phyloP scores from a whole-genome alignment of 2,888 invertebrate species.

The Drosophila aldrichi region DNA sequence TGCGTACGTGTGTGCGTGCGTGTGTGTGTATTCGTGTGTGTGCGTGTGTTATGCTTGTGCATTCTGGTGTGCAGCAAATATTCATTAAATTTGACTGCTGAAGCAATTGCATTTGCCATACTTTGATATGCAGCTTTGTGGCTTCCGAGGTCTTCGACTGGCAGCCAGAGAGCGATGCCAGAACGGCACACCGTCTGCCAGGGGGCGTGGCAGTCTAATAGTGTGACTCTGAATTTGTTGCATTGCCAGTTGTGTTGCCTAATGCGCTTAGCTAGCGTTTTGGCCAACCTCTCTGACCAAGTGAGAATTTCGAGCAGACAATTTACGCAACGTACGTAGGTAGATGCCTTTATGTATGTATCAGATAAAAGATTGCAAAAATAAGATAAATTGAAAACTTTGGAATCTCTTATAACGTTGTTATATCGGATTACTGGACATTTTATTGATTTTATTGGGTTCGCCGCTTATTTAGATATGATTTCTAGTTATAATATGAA shows the following conservation, averaged over 20 bases:
- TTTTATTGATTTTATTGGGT: slow-evolving; percentile 1
- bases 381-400: background rate
- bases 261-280: slow-evolving; percentile 53
- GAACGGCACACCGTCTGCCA: background rate
- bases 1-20: slow-evolving; percentile 11
- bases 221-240: slow-evolving; percentile 57
- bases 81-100: slow-evolving; percentile 55
- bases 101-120: slow-evolving; percentile 53
- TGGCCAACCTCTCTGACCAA: slow-evolving; percentile 25
- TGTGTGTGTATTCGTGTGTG: slow-evolving; percentile 7
- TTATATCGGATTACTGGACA: background rate
- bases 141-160: slow-evolving; percentile 10
- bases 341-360: slow-evolving; percentile 8
- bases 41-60: slow-evolving; percentile 23
- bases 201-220: slow-evolving; percentile 24
- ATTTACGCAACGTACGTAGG: slow-evolving; percentile 7
- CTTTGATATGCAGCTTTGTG: slow-evolving; percentile 52
- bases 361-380: background rate
- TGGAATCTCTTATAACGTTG: background rate
- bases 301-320: slow-evolving; percentile 26
- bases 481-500: background rate
- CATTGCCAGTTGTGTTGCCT: slow-evolving; percentile 35
- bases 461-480: no score
- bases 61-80: slow-evolving; percentile 35
- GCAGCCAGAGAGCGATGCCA: background rate